These are phyloP conservation scores for Odocoileus hemionus DNA, from an alignment of 2,113 vertebrate species.

Conservation along the genomic window DNA sequence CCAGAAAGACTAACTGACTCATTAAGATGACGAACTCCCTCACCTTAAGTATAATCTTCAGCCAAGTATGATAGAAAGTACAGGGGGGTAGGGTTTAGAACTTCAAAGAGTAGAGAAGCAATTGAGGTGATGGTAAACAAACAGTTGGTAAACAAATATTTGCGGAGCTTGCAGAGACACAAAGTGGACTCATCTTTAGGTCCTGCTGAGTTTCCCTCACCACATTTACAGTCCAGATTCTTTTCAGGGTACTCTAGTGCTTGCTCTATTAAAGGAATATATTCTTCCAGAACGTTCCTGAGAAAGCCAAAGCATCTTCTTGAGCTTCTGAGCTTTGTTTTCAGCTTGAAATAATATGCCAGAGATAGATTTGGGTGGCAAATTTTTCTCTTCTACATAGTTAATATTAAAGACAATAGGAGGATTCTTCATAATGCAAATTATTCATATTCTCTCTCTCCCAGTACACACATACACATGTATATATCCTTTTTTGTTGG, in stretches of 20 bases:
- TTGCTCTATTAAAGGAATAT: background rate
- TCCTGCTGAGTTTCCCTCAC: background rate
- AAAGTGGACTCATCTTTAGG: background rate
- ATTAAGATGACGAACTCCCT: background rate
- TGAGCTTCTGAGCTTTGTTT: background rate
- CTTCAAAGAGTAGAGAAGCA: background rate
- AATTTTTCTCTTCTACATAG: background rate
- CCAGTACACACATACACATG: background rate
- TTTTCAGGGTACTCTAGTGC: background rate
- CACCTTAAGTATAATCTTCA: background rate
- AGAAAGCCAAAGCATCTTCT: background rate
- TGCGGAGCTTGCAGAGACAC: background rate
- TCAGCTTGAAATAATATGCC: background rate
- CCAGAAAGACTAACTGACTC: background rate
- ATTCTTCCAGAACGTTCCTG: background rate
- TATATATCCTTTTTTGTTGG: background rate
- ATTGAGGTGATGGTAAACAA: background rate
- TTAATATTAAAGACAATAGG: background rate
- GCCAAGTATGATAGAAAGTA: background rate
- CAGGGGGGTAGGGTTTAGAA: background rate
- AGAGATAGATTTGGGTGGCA: background rate
- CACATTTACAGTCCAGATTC: background rate
- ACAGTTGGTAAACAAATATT: background rate
- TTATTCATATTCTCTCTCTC: background rate
- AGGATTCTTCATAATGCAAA: background rate